Conservation (phyloP, 2,113 vertebrate genomes). For the Carollia perspicillata region DNA sequence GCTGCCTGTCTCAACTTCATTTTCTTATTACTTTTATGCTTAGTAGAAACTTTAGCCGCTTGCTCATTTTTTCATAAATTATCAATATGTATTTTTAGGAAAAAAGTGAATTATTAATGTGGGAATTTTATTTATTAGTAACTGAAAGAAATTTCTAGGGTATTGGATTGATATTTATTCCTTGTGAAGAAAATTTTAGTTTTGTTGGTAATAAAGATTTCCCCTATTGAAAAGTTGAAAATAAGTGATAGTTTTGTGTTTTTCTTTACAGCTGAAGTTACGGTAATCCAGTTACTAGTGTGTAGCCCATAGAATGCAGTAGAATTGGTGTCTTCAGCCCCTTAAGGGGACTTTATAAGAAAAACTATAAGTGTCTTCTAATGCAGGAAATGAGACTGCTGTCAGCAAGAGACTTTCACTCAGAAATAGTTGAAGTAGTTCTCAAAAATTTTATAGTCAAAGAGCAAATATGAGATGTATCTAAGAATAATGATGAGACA, state of each 20-base stretch:
- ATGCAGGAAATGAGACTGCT: background rate
- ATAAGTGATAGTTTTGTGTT: background rate
- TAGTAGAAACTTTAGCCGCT: background rate
- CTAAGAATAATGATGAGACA: background rate
- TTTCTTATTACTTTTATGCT: background rate
- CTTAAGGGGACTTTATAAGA: background rate
- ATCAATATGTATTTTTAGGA: background rate
- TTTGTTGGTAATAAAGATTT: background rate
- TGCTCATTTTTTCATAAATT: background rate
- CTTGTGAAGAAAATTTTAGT: background rate
- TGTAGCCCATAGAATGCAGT: background rate
- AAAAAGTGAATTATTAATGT: background rate
- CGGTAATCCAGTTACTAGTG: background rate
- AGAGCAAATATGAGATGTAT: background rate
- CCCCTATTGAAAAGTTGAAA: background rate
- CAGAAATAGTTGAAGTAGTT: background rate
- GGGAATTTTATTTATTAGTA: background rate
- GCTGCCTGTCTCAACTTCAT: background rate
- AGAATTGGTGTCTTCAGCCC: background rate
- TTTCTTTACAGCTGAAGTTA: background rate
- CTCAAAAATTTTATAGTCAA: background rate
- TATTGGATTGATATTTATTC: background rate
- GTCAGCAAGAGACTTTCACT: background rate
- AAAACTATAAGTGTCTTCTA: background rate
- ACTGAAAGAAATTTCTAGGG: background rate